Percentiles rank a stretch among this genome's conserved stretches.
These are phyloP conservation scores for Phacellophora camtschatica DNA, from an alignment of 30 jellyfish, hydroid and myxozoan genomes.

Conservation along the genomic window DNA sequence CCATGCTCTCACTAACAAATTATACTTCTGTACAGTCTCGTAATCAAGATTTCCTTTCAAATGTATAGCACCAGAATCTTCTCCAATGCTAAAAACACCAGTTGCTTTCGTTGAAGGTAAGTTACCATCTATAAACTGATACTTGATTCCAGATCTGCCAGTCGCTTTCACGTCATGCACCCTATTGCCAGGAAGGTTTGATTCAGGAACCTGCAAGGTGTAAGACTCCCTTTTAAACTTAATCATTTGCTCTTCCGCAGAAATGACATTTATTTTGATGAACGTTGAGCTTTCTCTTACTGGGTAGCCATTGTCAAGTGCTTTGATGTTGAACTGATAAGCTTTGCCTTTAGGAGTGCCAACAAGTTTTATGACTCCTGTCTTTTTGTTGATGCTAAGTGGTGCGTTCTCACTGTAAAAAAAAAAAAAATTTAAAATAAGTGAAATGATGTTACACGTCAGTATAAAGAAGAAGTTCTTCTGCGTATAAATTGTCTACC, in stretches of 20 bases:
- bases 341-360: conserved; percentile 83
- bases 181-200: conserved; percentile 49
- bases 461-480: no score
- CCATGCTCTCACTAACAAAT: conserved; percentile 65
- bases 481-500: no score
- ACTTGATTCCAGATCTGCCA: conserved; percentile 29
- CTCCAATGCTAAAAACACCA: conserved; percentile 48
- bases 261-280: conserved; percentile 64
- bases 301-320: conserved; percentile 98
- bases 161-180: conserved; percentile 40
- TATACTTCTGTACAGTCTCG: conserved; percentile 59
- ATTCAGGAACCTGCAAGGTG: conserved; percentile 56
- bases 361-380: conserved; percentile 72
- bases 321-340: conserved; percentile 84
- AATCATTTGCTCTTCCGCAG: conserved; percentile 33
- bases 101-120: conserved; percentile 74
- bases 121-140: conserved; percentile 68
- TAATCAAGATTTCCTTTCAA: conserved; percentile 62
- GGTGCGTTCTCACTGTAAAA: conserved; percentile 72
- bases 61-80: conserved; percentile 63
- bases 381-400: conserved; percentile 52
- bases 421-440: not conserved
- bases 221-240: conserved; percentile 28
- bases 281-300: conserved; percentile 68
- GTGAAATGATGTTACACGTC: not conserved